These are phyloP conservation scores for Agrenia bidenticulata DNA, from an alignment of 2,888 invertebrate species.

Conservation along the genomic window DNA sequence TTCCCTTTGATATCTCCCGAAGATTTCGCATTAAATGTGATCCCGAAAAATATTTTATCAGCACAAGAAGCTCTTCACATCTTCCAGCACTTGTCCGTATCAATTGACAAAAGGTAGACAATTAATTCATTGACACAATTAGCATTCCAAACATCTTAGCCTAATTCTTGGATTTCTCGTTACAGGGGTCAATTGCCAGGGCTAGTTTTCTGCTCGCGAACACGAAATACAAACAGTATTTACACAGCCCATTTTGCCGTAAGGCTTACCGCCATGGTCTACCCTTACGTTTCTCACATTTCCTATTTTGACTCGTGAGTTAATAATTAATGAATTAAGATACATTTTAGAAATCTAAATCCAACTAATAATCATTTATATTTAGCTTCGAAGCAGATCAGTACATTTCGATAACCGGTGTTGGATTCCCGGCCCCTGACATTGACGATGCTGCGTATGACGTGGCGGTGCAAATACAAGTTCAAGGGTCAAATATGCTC, in stretches of 20 bases:
- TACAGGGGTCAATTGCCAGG: constrained; percentile 24
- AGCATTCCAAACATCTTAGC: too few relatives aligned
- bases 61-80: constrained; percentile 28
- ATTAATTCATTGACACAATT: background rate
- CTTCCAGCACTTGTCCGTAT: constrained; percentile 32
- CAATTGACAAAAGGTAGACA: constrained; percentile 33
- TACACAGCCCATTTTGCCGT: constrained; percentile 34
- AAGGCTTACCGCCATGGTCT: constrained; percentile 28
- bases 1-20: constrained; percentile 37
- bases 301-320: constrained; percentile 37
- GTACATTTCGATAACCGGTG: constrained; percentile 30
- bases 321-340: background rate
- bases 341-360: background rate
- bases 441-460: constrained; percentile 32
- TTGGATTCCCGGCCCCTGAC: constrained; percentile 39
- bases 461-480: constrained; percentile 34
- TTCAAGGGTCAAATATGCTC: constrained; percentile 27
- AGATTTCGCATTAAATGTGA: constrained; percentile 34
- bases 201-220: constrained; percentile 23
- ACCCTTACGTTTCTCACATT: constrained; percentile 35
- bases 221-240: constrained; percentile 26
- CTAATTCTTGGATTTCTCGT: constrained; percentile 1
- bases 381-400: constrained; percentile 39
- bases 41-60: constrained; percentile 27
- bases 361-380: background rate